Evolutionary conservation across 37 sponge, comb jelly and placozoan species (phyloP), one percentile per base, ranked within the genome.

Genomic region (Bolinopsis microptera): DNA sequence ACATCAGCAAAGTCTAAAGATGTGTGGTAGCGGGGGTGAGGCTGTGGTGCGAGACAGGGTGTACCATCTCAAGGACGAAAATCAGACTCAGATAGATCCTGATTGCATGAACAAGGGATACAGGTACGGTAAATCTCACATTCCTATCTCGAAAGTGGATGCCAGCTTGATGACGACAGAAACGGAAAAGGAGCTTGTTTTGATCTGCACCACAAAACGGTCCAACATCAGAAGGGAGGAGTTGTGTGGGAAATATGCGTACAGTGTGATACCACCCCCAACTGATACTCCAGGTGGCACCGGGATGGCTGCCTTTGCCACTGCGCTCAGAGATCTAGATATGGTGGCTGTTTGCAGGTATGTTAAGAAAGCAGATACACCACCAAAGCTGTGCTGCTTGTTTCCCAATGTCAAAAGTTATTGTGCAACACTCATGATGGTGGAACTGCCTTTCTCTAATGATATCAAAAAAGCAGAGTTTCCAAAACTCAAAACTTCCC

Each of bases 21-120:
- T 86, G 90, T 86, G 90, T 41, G 90, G 36, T 40, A 27, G 61
- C 30, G 39, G 3, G 24, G 90, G 90, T 2, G 90, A 86, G 35
- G 30, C 25, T 22, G 90, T 39, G n/a, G 35, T 39, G 26, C 34
- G 90, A 2, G 90, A 86, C 30, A 86, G 90, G 90, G 36, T 39
- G 0, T 86, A 40, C 30, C 90, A 86, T 41, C 90, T 86, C 8
- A 39, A 39, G 26, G 90, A 86, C 30, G 90, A 41, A 40, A 86
- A 86, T 18, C 61, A 86, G 48, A 41, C 61, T 18, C 27, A 40
- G 90, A 41, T 86, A 41, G 90, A 86, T 41, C 90, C 90, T 38
- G 90, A 86, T 39, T 86, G 90, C 39, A 86, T 86, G 90, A 86
- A 86, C 90, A 86, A 86, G 61, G 90, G 90, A 39, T 86, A 86